Conservation (phyloP, 2,113 vertebrate species). For the Phrynosoma blainvillii region DNA sequence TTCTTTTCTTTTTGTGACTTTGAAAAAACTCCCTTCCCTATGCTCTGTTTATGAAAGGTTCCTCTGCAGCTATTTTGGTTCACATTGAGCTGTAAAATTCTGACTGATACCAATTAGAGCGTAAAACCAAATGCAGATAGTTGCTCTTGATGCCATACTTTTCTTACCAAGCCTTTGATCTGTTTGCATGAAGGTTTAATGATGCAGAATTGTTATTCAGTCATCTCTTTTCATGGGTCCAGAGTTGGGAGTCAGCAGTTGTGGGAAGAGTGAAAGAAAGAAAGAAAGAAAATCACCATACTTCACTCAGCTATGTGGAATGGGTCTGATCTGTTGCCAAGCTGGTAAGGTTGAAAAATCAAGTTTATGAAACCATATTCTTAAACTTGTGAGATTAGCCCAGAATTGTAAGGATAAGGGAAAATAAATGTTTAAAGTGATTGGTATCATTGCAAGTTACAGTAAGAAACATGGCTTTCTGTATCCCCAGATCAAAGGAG, state of each 20-base stretch:
- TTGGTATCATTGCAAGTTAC: neutral
- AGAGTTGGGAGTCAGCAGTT: conserved; percentile 8
- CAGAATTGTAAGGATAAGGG: neutral
- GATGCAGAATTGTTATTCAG: neutral
- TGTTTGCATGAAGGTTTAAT: neutral
- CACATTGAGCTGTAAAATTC: conserved; percentile 39
- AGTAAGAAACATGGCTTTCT: conserved; percentile 6
- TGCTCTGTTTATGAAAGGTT: neutral
- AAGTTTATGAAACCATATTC: neutral
- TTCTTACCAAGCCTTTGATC: conserved; percentile 32
- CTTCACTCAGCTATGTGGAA: neutral
- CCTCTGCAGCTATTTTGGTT: neutral
- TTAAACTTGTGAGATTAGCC: conserved; percentile 21
- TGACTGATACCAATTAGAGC: neutral
- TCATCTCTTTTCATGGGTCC: conserved; percentile 20
- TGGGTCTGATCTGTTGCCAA: neutral
- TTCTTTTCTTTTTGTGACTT: conserved; percentile 5
- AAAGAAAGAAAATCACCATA: neutral
- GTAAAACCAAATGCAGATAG: conserved; percentile 9
- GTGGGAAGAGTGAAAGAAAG: neutral
- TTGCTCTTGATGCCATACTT: conserved; percentile 24
- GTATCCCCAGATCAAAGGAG: accelerated
- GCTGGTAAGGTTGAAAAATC: neutral
- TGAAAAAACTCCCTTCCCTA: neutral
- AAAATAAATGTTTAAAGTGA: neutral